Base-by-base conservation (phyloP, 2,113 vertebrate genomes). In the Labeo catla region DNA sequence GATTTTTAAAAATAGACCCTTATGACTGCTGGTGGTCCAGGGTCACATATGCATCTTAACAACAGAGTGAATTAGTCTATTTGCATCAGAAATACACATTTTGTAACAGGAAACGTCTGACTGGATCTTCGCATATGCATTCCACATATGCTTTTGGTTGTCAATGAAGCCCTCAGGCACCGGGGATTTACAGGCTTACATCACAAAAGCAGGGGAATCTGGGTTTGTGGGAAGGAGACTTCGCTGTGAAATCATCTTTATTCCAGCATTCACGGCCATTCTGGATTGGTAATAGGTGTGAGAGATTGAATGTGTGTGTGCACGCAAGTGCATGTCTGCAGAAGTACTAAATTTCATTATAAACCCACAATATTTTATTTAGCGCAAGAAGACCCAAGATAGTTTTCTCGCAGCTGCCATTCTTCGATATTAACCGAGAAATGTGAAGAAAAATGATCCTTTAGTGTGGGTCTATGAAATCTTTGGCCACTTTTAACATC, bases 141-240 rank as follows among this genome's bases (percentile, higher is more conserved):
- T 83, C 28, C 81, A 54, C 81, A 83, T 83, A 49, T 83, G 47
- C 16, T 70, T 72, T 54, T 39, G 23, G 39, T 81, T 54, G 28
- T 83, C 65, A 83, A 54, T 52, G 63, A 72, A 72, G n/a, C 8
- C 43, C 63, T 63, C 9, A 12, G 63, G 63, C 80, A 82, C 19
- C 49, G 13, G 28, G 65, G 81, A 47, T 70, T 80, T 83, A 54
- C 13, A 52, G 81, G 49, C 65, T 82, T 63, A 81, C 43, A 84
- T 74, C 54, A 84, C 57, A 68, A 47, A 76, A 49, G 77, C 13
- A 83, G 28, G 65, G 47, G 23, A 83, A 66, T 66, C 11, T 81
- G 7, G 39, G 77, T 76, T 66, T 47, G 79, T 63, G 36, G 52
- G 65, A 49, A 81, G 36, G 10, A 21, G 19, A 57, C 9, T 5